phyloP scores from a whole-genome alignment of 2,888 invertebrate genomes.

The Leucophenga montana region DNA sequence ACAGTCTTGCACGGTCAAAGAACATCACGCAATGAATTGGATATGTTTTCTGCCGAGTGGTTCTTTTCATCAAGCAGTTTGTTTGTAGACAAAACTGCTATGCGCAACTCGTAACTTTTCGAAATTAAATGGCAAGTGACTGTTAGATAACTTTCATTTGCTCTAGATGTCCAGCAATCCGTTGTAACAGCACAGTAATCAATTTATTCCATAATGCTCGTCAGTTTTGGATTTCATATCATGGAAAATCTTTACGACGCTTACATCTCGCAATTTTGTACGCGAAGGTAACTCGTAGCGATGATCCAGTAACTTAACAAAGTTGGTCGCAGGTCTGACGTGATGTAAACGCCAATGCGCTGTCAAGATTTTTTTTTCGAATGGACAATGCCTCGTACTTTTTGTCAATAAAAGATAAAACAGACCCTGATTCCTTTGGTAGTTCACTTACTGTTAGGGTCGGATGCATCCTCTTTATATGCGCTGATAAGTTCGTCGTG shows the following conservation, averaged over 20 bases:
- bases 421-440: background rate
- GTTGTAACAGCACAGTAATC: constrained; percentile 35
- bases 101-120: constrained; percentile 24
- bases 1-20: constrained; percentile 14
- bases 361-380: too few species aligned
- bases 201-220: constrained; percentile 24
- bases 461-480: background rate
- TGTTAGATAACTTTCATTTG: constrained; percentile 28
- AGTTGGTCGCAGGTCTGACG: constrained; percentile 29
- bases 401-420: constrained; percentile 11
- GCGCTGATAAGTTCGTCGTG: constrained; percentile 32
- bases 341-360: constrained; percentile 29
- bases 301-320: constrained; percentile 30
- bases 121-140: constrained; percentile 30
- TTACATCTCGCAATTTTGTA: too few species aligned
- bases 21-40: constrained; percentile 24
- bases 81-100: constrained; percentile 31
- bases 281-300: too few species aligned
- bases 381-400: too few species aligned
- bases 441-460: constrained; percentile 17
- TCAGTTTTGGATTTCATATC: constrained; percentile 30
- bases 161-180: constrained; percentile 35
- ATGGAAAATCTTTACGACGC: too few species aligned
- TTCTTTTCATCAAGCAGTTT: constrained; percentile 25
- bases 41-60: constrained; percentile 38